These are phyloP conservation scores for Camponotus pennsylvanicus DNA, from an alignment of 1,140 invertebrate species.

Conservation along the genomic window DNA sequence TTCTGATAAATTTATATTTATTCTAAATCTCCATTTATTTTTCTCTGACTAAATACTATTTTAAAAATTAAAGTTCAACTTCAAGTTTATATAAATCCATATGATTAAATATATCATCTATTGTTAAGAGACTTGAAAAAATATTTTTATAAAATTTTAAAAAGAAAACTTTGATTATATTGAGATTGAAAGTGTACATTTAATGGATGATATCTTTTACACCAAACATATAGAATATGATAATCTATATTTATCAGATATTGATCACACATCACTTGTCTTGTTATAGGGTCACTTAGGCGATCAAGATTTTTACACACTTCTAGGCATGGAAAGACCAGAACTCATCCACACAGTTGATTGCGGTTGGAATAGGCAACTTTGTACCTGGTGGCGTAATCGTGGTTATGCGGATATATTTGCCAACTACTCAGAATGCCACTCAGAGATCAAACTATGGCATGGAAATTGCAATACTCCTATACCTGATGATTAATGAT, in stretches of 20 bases:
- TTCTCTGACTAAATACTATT: no score
- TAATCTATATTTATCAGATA: not conserved
- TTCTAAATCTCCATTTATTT: no score
- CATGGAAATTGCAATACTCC: conserved; percentile 95
- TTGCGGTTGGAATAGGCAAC: conserved; percentile 94
- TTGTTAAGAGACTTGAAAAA: no score
- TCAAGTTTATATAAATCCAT: no score
- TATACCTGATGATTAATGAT: conserved; percentile 87
- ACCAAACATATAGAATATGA: not conserved
- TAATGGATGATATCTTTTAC: not conserved
- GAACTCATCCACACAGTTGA: conserved; percentile 92
- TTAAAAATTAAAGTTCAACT: no score
- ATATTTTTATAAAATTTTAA: not conserved
- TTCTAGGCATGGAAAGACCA: conserved; percentile 91
- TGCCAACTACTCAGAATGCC: conserved; percentile 91
- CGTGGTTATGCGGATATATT: conserved; percentile 93
- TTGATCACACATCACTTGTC: not conserved
- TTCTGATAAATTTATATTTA: no score
- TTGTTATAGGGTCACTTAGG: conserved; percentile 91
- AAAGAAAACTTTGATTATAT: no score
- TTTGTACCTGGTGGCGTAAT: conserved; percentile 94
- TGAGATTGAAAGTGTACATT: not conserved
- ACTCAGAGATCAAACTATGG: conserved; percentile 91
- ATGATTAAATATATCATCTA: no score
- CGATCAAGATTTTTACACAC: conserved; percentile 95